Conservation (phyloP, 2,113 vertebrate genomes). For the Cryptotis parvus region DNA sequence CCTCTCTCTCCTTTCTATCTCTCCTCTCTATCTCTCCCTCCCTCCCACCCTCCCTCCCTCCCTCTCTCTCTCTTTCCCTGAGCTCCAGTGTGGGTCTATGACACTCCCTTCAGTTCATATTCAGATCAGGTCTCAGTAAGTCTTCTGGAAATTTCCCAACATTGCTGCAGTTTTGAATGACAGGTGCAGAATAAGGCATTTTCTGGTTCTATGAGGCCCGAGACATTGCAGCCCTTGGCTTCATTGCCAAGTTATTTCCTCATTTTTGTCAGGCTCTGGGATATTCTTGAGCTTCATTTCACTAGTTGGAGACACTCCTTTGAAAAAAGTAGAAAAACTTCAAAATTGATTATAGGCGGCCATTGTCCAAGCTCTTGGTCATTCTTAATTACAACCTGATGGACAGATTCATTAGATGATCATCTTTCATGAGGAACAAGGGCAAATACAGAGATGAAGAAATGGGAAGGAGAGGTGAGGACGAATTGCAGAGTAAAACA, state of each 20-base stretch:
- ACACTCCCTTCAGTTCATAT: not conserved
- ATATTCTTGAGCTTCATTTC: not conserved
- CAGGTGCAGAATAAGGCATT: not conserved
- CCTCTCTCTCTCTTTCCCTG: constrained; percentile 1
- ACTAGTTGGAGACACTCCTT: not conserved
- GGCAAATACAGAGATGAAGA: not conserved
- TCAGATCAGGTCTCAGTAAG: constrained; percentile 12
- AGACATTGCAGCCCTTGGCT: not conserved
- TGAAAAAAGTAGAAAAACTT: not conserved
- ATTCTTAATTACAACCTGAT: constrained; percentile 4
- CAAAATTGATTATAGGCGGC: not conserved
- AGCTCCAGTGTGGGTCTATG: not conserved
- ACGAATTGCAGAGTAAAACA: not conserved
- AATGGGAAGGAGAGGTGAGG: not conserved
- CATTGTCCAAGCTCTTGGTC: not conserved
- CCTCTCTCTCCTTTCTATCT: too few species aligned
- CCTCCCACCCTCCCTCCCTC: too few species aligned
- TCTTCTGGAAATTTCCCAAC: not conserved
- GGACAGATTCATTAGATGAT: not conserved
- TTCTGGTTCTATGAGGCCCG: not conserved
- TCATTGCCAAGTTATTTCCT: not conserved
- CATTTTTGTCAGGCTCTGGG: constrained; percentile 23
- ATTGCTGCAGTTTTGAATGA: not conserved
- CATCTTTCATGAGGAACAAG: not conserved
- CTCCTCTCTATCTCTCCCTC: too few species aligned